Evolutionary conservation across 1,140 invertebrate species (phyloP), one percentile per base, ranked within the genome.

Genomic region (Zeugodacus cucurbitae): DNA sequence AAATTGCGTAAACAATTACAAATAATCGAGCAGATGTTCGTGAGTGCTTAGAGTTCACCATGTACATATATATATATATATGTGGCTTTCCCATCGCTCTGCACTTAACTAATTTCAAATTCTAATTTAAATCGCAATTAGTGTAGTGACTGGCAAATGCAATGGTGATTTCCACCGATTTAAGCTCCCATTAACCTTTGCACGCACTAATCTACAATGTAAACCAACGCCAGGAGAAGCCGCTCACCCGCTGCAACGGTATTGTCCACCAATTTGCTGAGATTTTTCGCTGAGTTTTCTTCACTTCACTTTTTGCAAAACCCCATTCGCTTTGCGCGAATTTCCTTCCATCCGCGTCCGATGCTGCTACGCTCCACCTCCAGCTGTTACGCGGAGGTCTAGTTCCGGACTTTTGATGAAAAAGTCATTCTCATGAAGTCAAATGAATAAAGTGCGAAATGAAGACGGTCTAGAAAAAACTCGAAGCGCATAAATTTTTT

Each of bases 71-170:
- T 17, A 17, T 54, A 54, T 17, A 0, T 54, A 17, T 54, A 41
- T 54, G 11, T 54, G 48, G 44, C 1, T 17, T 54, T 54, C 14
- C 17, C 22, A 70, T 37, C 37, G 6, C 5, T 37, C 70, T 74
- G 37, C 70, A 74, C 70, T 44, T 44, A 74, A 74, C 34, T 74
- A 34, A 74, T 74, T 41, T 74, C 20, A 41, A 20, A 41, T 74
- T 74, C n/a, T 74, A 74, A 74, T 74, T 74, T 41, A 41, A 74
- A 74, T 74, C 70, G 37, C 70, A 74, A 44, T 74, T 74, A 6
- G 17, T n/a, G 70, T 37, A 44, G 34, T n/a, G 34, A 14, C 22
- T 29, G 7, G 70, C 20, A 41, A 37, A 22, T 26, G 14, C 37
- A 37, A 41, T 6, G 32, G 34, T 37, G 34, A 41, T 2, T 41